Base-by-base conservation (phyloP, 1,140 invertebrate species). In the Temnothorax longispinosus region DNA sequence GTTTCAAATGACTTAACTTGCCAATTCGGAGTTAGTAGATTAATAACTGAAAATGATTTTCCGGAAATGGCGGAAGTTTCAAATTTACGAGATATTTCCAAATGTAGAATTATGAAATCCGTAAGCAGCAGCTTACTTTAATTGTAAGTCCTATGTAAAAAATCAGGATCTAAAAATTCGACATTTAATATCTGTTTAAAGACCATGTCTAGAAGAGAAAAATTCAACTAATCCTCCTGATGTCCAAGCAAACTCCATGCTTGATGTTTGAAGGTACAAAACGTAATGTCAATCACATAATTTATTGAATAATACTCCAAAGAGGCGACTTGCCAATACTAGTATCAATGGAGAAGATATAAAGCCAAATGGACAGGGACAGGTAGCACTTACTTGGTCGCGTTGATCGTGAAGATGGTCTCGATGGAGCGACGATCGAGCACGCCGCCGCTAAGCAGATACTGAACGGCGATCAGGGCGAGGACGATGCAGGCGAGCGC, bases 341-440 rank as follows among this genome's bases (percentile, higher is more conserved):
- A 13, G 4, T 27, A 3, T 3, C 1, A 6, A 13, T 11, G 13
- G 47, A 50, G 47, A 11, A 4, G 1, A 27, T 0, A 27, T 0
- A 11, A 27, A 27, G 21, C 21, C 21, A 21, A 11, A 60, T 60
- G 11, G 41, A 21, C 5, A 50, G 50, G 5, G 6, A 27, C 27
- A 3, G 2, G 35, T 0, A 18, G 32, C 18, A 50, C 77, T 47
- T 71, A 95, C 94, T 93, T 93, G 77, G 94, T 94, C 38, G 92
- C 88, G 85, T 96, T 95, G 64, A 95, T 95, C 44, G 95, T 93
- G 90, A 96, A 96, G 67, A 96, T 95, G 18, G 95, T 95, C 88
- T 95, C 95, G 87, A 95, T 94, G 21, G 94, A 95, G 18, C 90
- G 93, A 6, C 94, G 92, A 89, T 96, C 95, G 85, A 95, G 89